Evolutionary conservation across 2,797 vertebrate species (phyloP), one percentile per base, ranked within the genome.

Genomic region (Sparidentex hasta): DNA sequence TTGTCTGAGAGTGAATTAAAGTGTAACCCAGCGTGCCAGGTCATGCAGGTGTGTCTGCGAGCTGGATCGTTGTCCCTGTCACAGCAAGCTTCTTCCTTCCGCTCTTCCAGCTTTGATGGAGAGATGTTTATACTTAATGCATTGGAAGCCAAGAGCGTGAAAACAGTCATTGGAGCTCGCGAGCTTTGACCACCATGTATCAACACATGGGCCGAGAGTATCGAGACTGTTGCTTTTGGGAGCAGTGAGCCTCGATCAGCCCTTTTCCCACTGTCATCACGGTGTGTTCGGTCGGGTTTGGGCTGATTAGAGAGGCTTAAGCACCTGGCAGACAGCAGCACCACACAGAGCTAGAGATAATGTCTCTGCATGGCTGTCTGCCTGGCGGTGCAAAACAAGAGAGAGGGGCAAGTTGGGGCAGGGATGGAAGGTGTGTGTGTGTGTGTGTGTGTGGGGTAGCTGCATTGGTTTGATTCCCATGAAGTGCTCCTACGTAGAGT

Each of bases 361-460:
- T 59, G 76, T 82, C 81, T 85, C 73, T 82, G 71, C 80, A 72
- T 57, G 72, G 78, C 68, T 87, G 78, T 93, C 81, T 90, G 79
- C 70, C 79, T 75, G 59, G 67, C 44, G 48, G 67, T 68, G 85
- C 83, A 88, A 90, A 88, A 93, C 88, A 86, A 90, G 80, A 85
- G 73, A 80, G 63, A 80, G 81, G 81, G 89, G 81, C 93, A 94
- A 90, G 94, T 94, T 83, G 50, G 88, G 91, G 80, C 94, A 95
- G 70, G 76, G 90, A 83, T 2, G 20, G n/a, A 54, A 83, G 82
- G 80, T 74, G 82, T 83, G 87, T 79, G 80, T 63, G 79, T 33
- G 27, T 27, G 27, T 27, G 27, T 27, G 29, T 79, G 80, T 79
- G 80, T 64, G 79, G 71, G 71, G 58, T 57, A 51, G 83, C 58